A percentile compares a stretch with the other conserved stretches of the same genome.
Conservation (phyloP, 2,797 vertebrate genomes). For the Lepilemur ruficaudatus region DNA sequence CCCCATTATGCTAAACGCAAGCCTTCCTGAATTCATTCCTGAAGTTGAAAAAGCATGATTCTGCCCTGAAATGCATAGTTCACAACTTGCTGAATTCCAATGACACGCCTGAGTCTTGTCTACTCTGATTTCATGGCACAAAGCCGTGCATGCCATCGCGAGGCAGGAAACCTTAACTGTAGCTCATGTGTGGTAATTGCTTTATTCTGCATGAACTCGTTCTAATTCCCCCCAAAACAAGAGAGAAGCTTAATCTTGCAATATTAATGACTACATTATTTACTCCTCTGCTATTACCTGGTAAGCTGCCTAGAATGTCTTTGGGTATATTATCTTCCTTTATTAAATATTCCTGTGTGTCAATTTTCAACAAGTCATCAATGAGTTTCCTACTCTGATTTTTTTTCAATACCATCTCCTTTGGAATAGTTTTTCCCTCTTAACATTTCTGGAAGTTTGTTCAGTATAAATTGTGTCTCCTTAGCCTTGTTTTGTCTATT, state of each 20-base stretch:
- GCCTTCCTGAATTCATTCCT: slow-evolving; percentile 42
- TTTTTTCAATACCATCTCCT: not conserved
- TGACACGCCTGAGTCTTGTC: slow-evolving; percentile 30
- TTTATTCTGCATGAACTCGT: slow-evolving; percentile 71
- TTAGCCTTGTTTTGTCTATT: not conserved
- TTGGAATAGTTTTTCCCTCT: not conserved
- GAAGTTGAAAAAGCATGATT: not conserved
- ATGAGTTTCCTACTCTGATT: not conserved
- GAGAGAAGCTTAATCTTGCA: slow-evolving; percentile 28
- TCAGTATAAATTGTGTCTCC: not conserved
- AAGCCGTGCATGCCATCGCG: not conserved
- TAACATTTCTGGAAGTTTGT: not conserved
- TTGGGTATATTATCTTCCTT: not conserved
- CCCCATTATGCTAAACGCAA: not conserved
- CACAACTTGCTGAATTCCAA: slow-evolving; percentile 18
- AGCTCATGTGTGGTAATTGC: slow-evolving; percentile 63
- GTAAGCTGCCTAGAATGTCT: not conserved
- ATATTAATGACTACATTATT: slow-evolving; percentile 35
- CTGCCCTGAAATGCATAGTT: not conserved
- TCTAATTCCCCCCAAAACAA: slow-evolving; percentile 57
- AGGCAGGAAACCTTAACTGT: slow-evolving; percentile 40
- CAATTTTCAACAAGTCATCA: not conserved
- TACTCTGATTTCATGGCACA: slow-evolving; percentile 60
- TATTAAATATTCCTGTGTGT: not conserved
- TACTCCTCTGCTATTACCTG: not conserved